Evolutionary conservation across 2,113 vertebrate species (phyloP), one percentile per base, ranked within the genome.

Genomic region (Origma solitaria): DNA sequence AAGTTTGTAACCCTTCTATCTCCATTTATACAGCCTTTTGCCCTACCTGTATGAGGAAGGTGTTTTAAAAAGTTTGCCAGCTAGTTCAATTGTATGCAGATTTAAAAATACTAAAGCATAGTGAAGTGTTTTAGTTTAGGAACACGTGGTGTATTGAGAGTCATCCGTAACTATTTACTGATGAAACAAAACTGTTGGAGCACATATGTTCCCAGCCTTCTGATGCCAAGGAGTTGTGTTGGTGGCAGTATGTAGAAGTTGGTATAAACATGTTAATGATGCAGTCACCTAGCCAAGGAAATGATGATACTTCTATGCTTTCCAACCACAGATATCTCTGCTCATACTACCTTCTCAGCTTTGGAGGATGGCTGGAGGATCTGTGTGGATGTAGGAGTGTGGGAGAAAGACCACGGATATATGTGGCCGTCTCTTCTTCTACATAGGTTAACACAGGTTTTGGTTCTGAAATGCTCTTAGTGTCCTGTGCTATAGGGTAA

Each of bases 161-260:
- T 69, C 27, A 25, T 77, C 33, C 33, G 6, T 58, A 30, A 14
- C 22, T 51, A 2, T 49, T 68, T 65, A 22, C 51, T 49, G 27
- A 44, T 56, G 44, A 66, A 61, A 15, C 4, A 81, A 31, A 73
- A 73, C 10, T 45, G 5, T 33, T 27, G 71, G 18, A 66, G 18
- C 38, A 20, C 0, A 0, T 11, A 23, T 38, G 7, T 80, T 83
- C 25, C 16, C 13, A 54, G 1, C 3, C 7, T 86, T 10, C 38
- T 58, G 19, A 54, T 71, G 58, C 15, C 45, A 76, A 83, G 22
- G 31, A 83, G 12, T 60, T 65, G 31, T 53, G 27, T 7, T 47
- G 19, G 12, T 62, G 8, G 91, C 15, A 49, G 3, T 31, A 11
- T 54, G 3, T 57, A 2, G 12, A 2, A 13, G 13, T 15, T 51